Conservation (phyloP, 2,797 vertebrate species). For the Eulemur mongoz region DNA sequence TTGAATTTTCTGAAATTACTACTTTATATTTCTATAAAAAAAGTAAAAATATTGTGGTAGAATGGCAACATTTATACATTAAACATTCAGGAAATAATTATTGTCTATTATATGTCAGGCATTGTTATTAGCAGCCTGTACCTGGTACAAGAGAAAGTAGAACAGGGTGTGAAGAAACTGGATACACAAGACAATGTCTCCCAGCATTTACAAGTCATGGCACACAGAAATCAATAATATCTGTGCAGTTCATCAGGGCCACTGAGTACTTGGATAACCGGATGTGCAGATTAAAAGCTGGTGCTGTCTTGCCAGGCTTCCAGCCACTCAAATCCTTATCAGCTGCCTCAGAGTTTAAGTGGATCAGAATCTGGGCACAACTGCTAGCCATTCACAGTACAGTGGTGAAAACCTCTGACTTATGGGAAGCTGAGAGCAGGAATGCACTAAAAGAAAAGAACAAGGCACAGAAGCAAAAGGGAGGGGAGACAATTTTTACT, state of each 20-base stretch:
- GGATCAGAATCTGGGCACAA: not conserved
- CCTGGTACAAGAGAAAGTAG: not conserved
- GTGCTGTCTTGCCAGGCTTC: not conserved
- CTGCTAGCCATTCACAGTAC: not conserved
- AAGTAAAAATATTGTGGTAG: not conserved
- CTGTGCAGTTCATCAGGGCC: not conserved
- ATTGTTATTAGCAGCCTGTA: not conserved
- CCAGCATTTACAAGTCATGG: not conserved
- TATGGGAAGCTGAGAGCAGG: not conserved
- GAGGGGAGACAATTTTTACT: not conserved
- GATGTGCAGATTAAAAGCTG: not conserved
- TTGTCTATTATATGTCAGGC: not conserved
- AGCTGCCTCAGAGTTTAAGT: not conserved
- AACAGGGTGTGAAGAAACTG: not conserved
- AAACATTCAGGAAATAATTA: not conserved
- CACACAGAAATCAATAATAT: not conserved
- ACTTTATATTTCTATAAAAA: not conserved
- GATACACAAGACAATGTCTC: not conserved
- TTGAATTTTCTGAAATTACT: not conserved
- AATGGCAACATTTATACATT: not conserved
- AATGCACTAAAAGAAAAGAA: not conserved
- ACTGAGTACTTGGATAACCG: not conserved
- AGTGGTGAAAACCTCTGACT: not conserved
- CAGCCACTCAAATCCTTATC: not conserved
- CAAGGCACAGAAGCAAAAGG: too few species aligned